Evolutionary conservation across 2,888 invertebrate genomes (phyloP), one percentile per base, ranked within the genome.

Genomic region (Trilocha varians): DNA sequence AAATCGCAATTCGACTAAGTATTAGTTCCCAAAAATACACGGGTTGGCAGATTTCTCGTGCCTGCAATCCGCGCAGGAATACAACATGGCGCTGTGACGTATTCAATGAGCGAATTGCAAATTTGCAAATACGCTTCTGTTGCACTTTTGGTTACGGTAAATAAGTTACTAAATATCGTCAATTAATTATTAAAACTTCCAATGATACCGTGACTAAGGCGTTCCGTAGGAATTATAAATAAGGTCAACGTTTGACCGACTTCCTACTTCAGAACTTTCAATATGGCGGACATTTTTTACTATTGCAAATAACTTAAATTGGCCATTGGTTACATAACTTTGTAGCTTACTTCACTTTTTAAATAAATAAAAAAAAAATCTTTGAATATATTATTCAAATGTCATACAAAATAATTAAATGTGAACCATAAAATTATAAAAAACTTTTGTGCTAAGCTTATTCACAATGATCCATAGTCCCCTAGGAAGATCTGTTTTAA

Each of bases 21-120:
- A 69, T 76, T 82, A 84, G 68, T 80, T 83, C 85, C 85, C 78
- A 78, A 83, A 83, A 84, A 80, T 83, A 84, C 78, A 79, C 80
- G 78, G 80, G 77, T 85, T 85, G 84, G 85, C 84, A 85, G 80
- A 84, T 83, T 78, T 85, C 82, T 86, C 84, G 82, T 79, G 84
- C 84, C 85, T 84, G 86, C 86, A 83, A 84, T 85, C 85, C 84
- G 80, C 79, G 86, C 85, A 84, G 84, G 85, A 79, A 85, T 86
- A 87, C 86, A 87, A 87, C 85, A 87, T 87, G 86, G 86, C 86
- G 86, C 78, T 85, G 74, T 85, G 84, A 85, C 84, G 78, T 84
- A 78, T 80, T 72, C 78, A 71, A 74, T 73, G 76, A 70, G 71
- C 70, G 70, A 75, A 75, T 80, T 83, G 82, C 84, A 78, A 82